Base-by-base conservation (phyloP, 2,113 vertebrate species). In the Osmerus eperlanus region DNA sequence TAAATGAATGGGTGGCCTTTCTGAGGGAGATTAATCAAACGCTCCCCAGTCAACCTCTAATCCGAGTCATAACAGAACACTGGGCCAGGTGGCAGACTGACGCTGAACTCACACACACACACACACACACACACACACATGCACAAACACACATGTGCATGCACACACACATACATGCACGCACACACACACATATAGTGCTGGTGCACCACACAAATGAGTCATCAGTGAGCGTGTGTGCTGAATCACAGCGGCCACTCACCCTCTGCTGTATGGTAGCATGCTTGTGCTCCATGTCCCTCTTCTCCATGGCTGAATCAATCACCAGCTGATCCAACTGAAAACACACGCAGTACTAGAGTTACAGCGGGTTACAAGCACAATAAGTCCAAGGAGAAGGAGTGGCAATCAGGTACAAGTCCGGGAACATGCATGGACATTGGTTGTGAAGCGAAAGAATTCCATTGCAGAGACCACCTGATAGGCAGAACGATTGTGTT, bases 321-420 rank as follows among this genome's bases (percentile, higher is more conserved):
- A 99, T 96, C 91, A 99, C 97, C 90, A 99, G 91, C 89, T 98
- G 97, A 88, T 98, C 97, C 89, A 99, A 85, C 97, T 99, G 55
- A 59, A 73, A 76, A 58, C 60, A 32, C 70, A 32, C 23, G 3
- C 8, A 23, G 13, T 18, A 65, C 19, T 15, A 54, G 13, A 51
- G 18, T 19, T 0, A 59, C 14, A 25, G 29, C 55, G 8, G 64
- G 8, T 72, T n/a, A 56, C 41, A 25, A 51, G 3, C 6, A 72
- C 21, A 36, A 61, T 9, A 72, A 56, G 16, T 16, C 47, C 18
- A 51, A 28, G n/a, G 7, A 32, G 14, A 64, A 55, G 60, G 41
- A 41, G 15, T 72, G 18, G 9, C 18, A 14, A 52, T 29, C 56
- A 61, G 41, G 41, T 12, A 12, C 41, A 47, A 41, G 25, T 70